Conservation (phyloP, 2,113 vertebrate species). For the Rafetus swinhoei region DNA sequence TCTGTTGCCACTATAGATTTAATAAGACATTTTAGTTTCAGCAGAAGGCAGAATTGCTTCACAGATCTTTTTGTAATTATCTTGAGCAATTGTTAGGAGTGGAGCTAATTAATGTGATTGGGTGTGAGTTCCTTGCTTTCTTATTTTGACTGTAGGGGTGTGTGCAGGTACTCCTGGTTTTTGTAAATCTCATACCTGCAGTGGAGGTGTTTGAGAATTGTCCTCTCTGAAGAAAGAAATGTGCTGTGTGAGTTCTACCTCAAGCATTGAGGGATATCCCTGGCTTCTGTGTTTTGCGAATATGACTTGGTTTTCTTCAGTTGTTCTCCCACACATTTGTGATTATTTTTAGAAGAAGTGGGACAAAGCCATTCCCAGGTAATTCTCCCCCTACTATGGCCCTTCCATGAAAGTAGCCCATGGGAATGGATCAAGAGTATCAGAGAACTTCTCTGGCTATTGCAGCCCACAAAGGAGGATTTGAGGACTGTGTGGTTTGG, state of each 20-base stretch:
- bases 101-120: fast-evolving
- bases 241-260: fast-evolving
- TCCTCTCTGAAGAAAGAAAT: neutral
- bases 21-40: constrained; percentile 16
- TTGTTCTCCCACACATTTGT: constrained; percentile 22
- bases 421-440: fast-evolving
- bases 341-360: fast-evolving
- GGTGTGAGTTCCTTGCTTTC: neutral
- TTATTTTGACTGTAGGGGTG: fast-evolving
- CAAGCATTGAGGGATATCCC: neutral
- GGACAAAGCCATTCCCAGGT: neutral
- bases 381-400: neutral
- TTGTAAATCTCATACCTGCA: neutral
- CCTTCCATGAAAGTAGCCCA: constrained; percentile 4
- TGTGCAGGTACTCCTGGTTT: neutral
- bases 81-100: neutral
- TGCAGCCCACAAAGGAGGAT: neutral
- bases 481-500: neutral
- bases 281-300: neutral
- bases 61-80: constrained; percentile 15
- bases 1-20: constrained; percentile 61
- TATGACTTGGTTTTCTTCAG: neutral
- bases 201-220: neutral
- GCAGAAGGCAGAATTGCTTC: constrained; percentile 29
- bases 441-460: neutral